A percentile compares a stretch with the other conserved stretches of the same genome.
Conservation (phyloP, 2,797 vertebrate species). For the Acropternis orthonyx region DNA sequence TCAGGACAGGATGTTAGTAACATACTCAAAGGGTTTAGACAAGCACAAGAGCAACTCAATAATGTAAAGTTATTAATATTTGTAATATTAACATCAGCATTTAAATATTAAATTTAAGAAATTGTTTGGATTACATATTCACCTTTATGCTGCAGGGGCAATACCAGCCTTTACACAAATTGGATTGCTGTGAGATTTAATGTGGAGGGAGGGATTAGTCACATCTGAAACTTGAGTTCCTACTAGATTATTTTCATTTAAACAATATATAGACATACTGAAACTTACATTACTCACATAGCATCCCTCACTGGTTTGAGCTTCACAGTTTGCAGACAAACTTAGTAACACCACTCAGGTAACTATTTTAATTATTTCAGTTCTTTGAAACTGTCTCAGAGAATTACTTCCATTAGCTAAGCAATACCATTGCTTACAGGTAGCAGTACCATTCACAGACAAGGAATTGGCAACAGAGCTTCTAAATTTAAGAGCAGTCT, state of each 20-base stretch:
- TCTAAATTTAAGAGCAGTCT: background rate
- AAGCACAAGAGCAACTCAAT: background rate
- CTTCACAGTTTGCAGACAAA: background rate
- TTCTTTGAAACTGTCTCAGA: background rate
- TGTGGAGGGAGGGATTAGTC: background rate
- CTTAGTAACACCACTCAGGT: background rate
- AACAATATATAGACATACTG: background rate
- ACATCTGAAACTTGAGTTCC: background rate
- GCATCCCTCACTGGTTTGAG: background rate
- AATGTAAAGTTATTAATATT: background rate
- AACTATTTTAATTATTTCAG: constrained; percentile 9
- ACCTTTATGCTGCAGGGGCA: background rate
- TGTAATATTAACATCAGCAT: background rate
- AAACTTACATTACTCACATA: background rate
- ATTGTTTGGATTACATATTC: background rate
- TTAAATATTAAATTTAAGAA: background rate
- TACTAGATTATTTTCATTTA: background rate
- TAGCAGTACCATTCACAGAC: background rate
- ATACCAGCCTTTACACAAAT: background rate
- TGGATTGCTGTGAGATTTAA: background rate
- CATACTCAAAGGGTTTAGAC: background rate
- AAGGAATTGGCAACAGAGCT: background rate
- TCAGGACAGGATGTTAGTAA: background rate
- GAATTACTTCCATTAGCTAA: background rate
- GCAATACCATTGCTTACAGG: background rate